Percentiles rank a stretch among this genome's conserved stretches.
phyloP scores from a whole-genome alignment of 2,113 vertebrate species.

The Oriolus oriolus region DNA sequence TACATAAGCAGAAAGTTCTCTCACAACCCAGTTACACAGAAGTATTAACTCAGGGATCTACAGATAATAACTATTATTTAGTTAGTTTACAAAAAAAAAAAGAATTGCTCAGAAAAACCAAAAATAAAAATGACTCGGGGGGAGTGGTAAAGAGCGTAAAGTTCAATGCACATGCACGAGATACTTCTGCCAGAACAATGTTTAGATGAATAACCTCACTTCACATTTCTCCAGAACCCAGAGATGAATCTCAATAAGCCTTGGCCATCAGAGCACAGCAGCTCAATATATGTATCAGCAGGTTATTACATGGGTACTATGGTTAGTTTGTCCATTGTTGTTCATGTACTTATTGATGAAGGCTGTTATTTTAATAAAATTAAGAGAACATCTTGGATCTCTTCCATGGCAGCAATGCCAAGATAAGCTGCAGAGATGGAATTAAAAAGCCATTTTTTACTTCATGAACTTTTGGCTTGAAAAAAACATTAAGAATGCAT shows the following conservation, averaged over 20 bases:
- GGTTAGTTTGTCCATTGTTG: background rate
- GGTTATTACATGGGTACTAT: background rate
- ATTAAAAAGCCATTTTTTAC: slow-evolving; percentile 2
- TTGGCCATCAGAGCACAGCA: background rate
- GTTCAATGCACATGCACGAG: background rate
- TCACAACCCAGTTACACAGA: background rate
- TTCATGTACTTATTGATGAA: background rate
- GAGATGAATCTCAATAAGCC: background rate
- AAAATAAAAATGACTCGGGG: background rate
- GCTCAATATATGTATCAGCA: background rate
- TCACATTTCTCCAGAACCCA: background rate
- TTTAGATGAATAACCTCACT: background rate
- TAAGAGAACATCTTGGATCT: background rate
- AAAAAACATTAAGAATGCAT: background rate
- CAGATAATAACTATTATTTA: background rate
- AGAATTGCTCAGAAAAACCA: background rate
- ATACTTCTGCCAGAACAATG: background rate
- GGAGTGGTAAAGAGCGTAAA: background rate
- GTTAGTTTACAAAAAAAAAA: background rate
- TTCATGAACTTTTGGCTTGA: background rate
- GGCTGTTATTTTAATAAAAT: slow-evolving; percentile 20
- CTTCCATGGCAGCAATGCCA: background rate
- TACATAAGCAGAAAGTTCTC: background rate
- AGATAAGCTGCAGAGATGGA: background rate
- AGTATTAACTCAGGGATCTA: background rate